Base-by-base conservation (phyloP, 2,797 vertebrate genomes). In the Ficedula albicollis region DNA sequence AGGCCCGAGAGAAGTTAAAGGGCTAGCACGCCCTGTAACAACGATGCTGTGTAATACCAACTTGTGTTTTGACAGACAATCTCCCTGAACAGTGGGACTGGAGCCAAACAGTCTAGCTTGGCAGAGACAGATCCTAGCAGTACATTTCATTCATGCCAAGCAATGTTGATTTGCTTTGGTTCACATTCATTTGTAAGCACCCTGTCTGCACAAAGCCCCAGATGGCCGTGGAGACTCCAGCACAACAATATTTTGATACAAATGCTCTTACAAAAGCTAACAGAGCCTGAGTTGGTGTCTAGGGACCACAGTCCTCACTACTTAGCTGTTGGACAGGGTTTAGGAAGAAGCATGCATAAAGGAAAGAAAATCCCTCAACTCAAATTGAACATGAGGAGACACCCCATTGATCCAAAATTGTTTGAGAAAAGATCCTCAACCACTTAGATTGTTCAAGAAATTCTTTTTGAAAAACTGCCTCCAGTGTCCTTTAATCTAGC, bases 101-200 rank as follows among this genome's bases (percentile, higher is more conserved):
- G 22, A 89, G 94, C 96, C 95, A 96, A 93, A 41, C 55, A 94
- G 94, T 92, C 95, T 94, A 81, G 73, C 94, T 95, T 96, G 95
- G 91, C 95, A 96, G 94, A 89, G 92, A 92, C 95, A 96, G 92
- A 95, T 89, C 91, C 89, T 52, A 87, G 95, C 92, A 95, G 93
- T 96, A 52, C 94, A 92, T 91, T 95, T 86, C 87, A 84, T 90
- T 82, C 92, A 91, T 74, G 89, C 94, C 95, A 95, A 90, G 89
- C 92, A 96, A 97, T 95, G 95, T 72, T 96, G 96, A 90, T 94
- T 94, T 96, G 95, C 94, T 97, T 93, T 96, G 94, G 82, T 95
- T 97, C 84, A 54, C 91, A 96, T 95, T 96, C 95, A 96, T 88
- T 96, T 92, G 93, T 94, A 77, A 91, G 92, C 94, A 84, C 91